Evolutionary conservation across 1,140 invertebrate species (phyloP).

Genomic region (Dendrolimus punctatus): DNA sequence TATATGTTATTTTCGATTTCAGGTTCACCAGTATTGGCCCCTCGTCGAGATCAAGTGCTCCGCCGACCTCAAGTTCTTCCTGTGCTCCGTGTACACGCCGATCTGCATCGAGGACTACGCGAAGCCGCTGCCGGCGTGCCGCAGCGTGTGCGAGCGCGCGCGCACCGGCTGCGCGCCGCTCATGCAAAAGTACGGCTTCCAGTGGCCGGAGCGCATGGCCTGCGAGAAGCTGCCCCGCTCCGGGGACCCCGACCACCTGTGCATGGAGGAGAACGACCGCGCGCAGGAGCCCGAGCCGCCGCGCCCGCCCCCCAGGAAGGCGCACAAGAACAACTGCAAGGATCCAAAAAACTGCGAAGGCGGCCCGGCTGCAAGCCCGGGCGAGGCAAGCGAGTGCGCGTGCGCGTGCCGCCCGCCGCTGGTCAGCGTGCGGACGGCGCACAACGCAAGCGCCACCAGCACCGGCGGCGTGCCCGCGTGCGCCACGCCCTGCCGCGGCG

Average conservation of each 20-base stretch:
- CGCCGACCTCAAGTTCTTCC: constrained; percentile 92
- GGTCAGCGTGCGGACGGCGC: constrained; percentile 84
- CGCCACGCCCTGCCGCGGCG: constrained; percentile 92
- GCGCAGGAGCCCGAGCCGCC: constrained; percentile 52
- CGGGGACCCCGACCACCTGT: constrained; percentile 87
- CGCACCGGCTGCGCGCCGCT: constrained; percentile 93
- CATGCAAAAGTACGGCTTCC: constrained; percentile 97
- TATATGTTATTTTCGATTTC: constrained; percentile 19
- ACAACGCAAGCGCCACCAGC: constrained; percentile 74
- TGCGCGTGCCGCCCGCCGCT: constrained; percentile 79
- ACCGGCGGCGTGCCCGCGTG: constrained; percentile 84
- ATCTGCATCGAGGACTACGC: constrained; percentile 94
- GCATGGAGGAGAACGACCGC: constrained; percentile 86
- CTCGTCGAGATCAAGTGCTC: constrained; percentile 95
- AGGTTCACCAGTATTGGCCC: constrained; percentile 92
- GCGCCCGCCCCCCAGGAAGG: constrained; percentile 53
- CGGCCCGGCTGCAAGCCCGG: constrained; percentile 65
- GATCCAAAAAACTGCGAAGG: constrained; percentile 87
- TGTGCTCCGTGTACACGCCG: constrained; percentile 94
- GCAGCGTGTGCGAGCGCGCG: constrained; percentile 94
- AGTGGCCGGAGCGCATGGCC: constrained; percentile 96
- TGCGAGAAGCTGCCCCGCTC: constrained; percentile 91
- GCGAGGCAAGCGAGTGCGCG: constrained; percentile 81
- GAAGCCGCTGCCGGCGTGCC: constrained; percentile 92
- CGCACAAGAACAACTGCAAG: constrained; percentile 55